Conservation (phyloP, 2,113 vertebrate genomes). For the Dromiciops gliroides region DNA sequence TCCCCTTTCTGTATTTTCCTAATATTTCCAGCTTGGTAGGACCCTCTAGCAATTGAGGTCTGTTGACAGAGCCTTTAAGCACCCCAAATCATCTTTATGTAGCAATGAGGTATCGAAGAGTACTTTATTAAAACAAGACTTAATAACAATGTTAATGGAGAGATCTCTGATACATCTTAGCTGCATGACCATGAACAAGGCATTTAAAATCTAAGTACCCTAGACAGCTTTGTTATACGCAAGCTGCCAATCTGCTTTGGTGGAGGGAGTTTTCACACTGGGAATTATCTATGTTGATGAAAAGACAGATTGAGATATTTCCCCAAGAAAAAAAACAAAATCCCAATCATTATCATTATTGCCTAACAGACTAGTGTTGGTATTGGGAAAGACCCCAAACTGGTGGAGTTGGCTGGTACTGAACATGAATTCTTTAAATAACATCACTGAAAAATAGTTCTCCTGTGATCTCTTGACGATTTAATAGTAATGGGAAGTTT, state of each 20-base stretch:
- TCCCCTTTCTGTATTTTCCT: neutral
- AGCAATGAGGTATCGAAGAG: neutral
- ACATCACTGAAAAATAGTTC: conserved; percentile 4
- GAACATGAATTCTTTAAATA: neutral
- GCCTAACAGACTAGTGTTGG: neutral
- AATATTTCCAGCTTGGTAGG: neutral
- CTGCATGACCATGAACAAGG: neutral
- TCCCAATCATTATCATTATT: neutral
- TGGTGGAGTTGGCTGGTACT: neutral
- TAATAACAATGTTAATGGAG: neutral
- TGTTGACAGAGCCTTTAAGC: neutral
- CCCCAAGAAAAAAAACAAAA: neutral
- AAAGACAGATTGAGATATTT: neutral
- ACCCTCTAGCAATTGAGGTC: neutral
- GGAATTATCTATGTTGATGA: neutral
- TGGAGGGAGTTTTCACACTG: neutral
- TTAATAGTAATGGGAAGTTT: neutral
- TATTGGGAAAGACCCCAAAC: neutral
- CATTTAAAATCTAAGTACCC: neutral
- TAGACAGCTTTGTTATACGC: neutral
- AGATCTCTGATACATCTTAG: neutral
- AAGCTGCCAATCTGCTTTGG: neutral
- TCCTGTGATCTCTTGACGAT: neutral
- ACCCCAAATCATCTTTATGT: neutral
- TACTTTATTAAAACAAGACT: neutral